Evolutionary conservation across 1,140 invertebrate genomes (phyloP), one percentile per base, ranked within the genome.

Genomic region (Rhizoglyphus robini): DNA sequence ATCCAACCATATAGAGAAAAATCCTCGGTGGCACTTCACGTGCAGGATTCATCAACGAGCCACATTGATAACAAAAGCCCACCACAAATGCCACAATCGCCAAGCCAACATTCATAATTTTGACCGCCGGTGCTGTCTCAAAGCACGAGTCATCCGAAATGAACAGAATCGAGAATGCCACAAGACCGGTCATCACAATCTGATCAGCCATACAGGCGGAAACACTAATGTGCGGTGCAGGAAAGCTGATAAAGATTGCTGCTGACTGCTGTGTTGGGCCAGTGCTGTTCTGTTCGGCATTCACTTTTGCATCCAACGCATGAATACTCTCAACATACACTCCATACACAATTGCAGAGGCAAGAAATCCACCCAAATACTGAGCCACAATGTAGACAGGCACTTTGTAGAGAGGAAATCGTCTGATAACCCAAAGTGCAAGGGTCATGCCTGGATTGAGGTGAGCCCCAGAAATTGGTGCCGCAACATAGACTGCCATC

Each of bases 41-140:
- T n/a, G n/a, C 61, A 8, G 83, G 83, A 73, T 84, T 84, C 59
- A 85, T 76, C 2, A 82, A 79, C 62, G 80, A 82, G 25, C 82
- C 82, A 68, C 80, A 81, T 72, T 85, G 84, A 36, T 74, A 70
- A n/a, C 77, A 76, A 68, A 81, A 81, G 13, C 79, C 75, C 69
- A 81, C 75, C 23, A 80, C 79, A 62, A 84, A 80, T 20, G 73
- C 76, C 18, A 78, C 71, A n/a, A 84, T 78, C 4, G 76, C 66
- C 13, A 81, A 70, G 15, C 62, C 68, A 2, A 69, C 63, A 31
- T 58, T 59, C 0, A 67, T 8, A 13, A 68, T 67, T 38, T 77
- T 69, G 25, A 77, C 64, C n/a, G 70, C 70, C 61, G 76, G 76
- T 5, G 75, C 71, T 18, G 51, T 60, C 18, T 60, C 47, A 3